Conservation (phyloP, 2,797 vertebrate genomes). For the Sylvilagus floridanus region DNA sequence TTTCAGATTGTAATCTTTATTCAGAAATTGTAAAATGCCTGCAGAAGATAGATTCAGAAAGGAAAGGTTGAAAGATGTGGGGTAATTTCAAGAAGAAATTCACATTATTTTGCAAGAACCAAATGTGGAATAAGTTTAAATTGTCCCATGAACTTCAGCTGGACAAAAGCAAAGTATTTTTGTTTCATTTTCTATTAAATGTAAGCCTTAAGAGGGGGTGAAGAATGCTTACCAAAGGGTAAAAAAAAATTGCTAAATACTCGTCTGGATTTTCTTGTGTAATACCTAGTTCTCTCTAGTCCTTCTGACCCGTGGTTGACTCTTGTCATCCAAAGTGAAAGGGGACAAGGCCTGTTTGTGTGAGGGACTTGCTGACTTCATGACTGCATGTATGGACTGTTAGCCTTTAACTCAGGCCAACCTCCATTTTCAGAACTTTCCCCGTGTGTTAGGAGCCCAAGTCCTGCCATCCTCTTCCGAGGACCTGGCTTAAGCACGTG, state of each 20-base stretch:
- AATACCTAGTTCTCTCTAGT: background rate
- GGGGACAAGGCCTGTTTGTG: background rate
- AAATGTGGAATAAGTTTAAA: slow-evolving; percentile 39
- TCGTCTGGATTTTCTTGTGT: background rate
- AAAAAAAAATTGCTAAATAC: background rate
- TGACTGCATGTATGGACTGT: background rate
- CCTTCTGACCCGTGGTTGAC: background rate
- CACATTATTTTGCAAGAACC: slow-evolving; percentile 27
- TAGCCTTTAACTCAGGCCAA: background rate
- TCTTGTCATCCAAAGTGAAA: background rate
- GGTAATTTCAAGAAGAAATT: slow-evolving; percentile 45
- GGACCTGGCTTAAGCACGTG: background rate
- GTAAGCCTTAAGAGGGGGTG: background rate
- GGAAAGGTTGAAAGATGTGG: slow-evolving; percentile 28
- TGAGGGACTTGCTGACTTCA: background rate
- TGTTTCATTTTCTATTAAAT: background rate
- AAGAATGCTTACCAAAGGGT: background rate
- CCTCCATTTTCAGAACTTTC: background rate
- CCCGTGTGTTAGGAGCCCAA: background rate
- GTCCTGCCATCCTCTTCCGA: background rate
- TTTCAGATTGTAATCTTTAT: background rate
- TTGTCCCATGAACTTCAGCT: background rate
- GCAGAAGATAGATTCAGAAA: background rate
- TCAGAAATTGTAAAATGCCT: background rate
- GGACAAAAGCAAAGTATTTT: background rate